Evolutionary conservation across 2,888 invertebrate species (phyloP).

Genomic region (Volucella bombylans): DNA sequence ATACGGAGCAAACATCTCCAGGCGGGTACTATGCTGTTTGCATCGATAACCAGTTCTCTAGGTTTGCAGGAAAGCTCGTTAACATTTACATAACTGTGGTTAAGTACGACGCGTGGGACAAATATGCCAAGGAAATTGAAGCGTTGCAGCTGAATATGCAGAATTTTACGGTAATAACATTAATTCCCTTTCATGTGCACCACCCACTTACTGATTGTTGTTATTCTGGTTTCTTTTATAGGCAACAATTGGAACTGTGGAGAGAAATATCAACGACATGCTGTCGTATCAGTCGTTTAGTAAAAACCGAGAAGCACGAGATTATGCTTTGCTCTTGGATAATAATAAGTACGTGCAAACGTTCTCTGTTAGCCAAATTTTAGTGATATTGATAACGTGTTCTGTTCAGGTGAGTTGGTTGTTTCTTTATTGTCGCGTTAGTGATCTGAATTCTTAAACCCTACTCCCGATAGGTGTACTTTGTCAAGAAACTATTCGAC

Average conservation of each 20-base stretch:
- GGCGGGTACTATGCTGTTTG: constrained; percentile 96
- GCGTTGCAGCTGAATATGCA: constrained; percentile 93
- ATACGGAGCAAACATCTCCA: constrained; percentile 90
- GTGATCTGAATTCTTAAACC: background rate
- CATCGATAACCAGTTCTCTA: constrained; percentile 95
- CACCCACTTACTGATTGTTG: background rate
- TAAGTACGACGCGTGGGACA: constrained; percentile 96
- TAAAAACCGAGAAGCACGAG: constrained; percentile 90
- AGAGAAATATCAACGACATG: constrained; percentile 93
- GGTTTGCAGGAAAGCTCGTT: constrained; percentile 94
- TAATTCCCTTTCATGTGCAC: too few relatives aligned
- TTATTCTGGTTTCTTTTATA: constrained; percentile 81
- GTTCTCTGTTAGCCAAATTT: constrained; percentile 94
- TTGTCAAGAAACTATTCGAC: constrained; percentile 94
- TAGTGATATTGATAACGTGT: constrained; percentile 91
- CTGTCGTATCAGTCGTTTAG: constrained; percentile 91
- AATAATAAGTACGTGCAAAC: constrained; percentile 93
- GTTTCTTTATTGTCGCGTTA: background rate
- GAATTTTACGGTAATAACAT: constrained; percentile 89
- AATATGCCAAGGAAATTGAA: constrained; percentile 94
- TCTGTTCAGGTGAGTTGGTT: constrained; percentile 85
- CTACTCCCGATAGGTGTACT: constrained; percentile 88
- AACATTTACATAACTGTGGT: constrained; percentile 95
- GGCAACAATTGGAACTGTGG: constrained; percentile 89
- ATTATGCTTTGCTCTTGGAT: constrained; percentile 90